Evolutionary conservation across 2,888 invertebrate species (phyloP), one percentile per base, ranked within the genome.

Genomic region (Sarcophaga rosellei): DNA sequence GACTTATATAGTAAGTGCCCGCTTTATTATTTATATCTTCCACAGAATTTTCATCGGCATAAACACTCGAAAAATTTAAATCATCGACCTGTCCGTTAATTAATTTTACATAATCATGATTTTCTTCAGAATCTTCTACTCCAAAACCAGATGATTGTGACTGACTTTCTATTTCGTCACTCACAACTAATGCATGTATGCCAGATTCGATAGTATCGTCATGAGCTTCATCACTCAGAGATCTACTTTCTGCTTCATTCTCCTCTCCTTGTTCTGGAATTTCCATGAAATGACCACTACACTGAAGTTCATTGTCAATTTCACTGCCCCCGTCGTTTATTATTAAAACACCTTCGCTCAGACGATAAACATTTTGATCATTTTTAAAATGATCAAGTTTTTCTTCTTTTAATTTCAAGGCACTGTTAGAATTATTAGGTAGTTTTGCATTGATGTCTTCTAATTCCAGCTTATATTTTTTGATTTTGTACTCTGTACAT

Each of bases 31-130:
- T 66, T 62, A 11, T 44, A 20, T 70, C 82, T 66, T 81, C 81
- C n/a, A 69, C 17, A 0, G 88, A 83, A 61, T 87, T 88, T 47
- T 89, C 90, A 61, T 87, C 84, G 12, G 47, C 57, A 47, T 76
- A 81, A 21, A 78, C 23, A 25, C 21, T 63, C 61, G 79, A 66
- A 44, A 79, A 82, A 72, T 83, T 81, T 15, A 85, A 70, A 23
- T 69, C 79, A 15, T 79, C 77, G 4, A 87, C 88, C 21, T 88
- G 87, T 12, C 88, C 89, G 15, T 89, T 85, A 11, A 89, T 78
- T 69, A 90, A 88, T 21, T 87, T 85, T 45, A 89, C 88, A 44
- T 89, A 90, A 79, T 89, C 89, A 21, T 87, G 59, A 70, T 81
- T 87, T 62, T 85, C 87, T 72, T 87, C 87, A 4, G 79, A 70